Percentiles rank a stretch among this genome's conserved stretches.
phyloP scores from a whole-genome alignment of 2,113 vertebrate species.

The Leucosticte australis region DNA sequence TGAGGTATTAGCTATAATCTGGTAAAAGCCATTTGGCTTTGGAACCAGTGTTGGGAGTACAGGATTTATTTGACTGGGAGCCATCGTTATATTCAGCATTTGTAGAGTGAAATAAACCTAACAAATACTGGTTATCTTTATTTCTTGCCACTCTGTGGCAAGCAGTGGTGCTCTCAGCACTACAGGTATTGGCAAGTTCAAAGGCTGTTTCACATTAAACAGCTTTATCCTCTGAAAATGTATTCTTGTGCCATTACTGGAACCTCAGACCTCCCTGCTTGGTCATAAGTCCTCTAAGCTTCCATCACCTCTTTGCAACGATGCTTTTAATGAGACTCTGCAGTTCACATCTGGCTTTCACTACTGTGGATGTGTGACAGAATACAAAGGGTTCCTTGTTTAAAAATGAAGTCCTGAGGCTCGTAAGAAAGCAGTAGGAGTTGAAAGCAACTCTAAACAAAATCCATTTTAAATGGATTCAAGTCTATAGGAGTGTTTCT shows the following conservation, averaged over 20 bases:
- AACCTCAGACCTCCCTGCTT: conserved; percentile 62
- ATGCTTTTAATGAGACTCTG: conserved; percentile 64
- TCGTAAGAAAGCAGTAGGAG: conserved; percentile 33
- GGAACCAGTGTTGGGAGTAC: background rate
- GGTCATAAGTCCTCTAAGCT: conserved; percentile 62
- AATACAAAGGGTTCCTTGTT: conserved; percentile 69
- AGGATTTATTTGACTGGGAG: background rate
- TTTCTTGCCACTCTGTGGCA: background rate
- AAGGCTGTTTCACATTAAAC: conserved; percentile 3
- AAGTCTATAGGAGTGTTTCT: conserved; percentile 26
- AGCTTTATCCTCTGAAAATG: background rate
- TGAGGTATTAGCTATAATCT: background rate
- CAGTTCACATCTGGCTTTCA: conserved; percentile 69
- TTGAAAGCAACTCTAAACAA: conserved; percentile 72
- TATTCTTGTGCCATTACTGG: conserved; percentile 22
- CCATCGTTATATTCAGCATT: background rate
- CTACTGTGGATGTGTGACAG: conserved; percentile 53
- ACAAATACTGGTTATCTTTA: background rate
- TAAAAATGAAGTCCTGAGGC: conserved; percentile 66
- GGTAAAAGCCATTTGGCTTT: background rate
- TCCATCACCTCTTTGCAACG: conserved; percentile 58
- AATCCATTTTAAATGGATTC: conserved; percentile 66
- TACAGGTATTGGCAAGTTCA: background rate
- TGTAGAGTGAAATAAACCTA: background rate
- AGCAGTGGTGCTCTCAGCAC: background rate